A percentile compares a stretch with the other conserved stretches of the same genome.
phyloP scores from a whole-genome alignment of 2,888 invertebrate species.

The Hydrotaea diabolus region DNA sequence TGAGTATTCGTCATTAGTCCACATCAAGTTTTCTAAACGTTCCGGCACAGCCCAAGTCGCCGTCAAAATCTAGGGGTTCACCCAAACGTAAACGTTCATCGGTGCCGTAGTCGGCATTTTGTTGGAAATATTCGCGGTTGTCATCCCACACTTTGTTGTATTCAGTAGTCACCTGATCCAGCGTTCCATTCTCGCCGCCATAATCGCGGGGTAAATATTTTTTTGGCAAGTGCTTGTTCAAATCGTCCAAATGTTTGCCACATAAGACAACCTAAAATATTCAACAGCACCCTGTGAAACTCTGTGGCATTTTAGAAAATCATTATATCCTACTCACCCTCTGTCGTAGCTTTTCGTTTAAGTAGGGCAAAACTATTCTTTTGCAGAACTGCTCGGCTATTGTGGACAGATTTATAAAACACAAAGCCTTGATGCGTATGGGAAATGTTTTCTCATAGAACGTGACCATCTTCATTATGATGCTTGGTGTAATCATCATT shows the following conservation, averaged over 20 bases:
- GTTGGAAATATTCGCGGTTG: constrained; percentile 74
- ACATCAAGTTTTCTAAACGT: constrained; percentile 74
- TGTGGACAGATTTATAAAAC: constrained; percentile 83
- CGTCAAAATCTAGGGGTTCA: constrained; percentile 72
- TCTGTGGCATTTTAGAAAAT: too few species aligned
- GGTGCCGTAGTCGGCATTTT: constrained; percentile 72
- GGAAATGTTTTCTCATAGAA: constrained; percentile 84
- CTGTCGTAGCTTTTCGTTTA: constrained; percentile 83
- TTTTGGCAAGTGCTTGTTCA: constrained; percentile 82
- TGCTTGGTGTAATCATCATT: constrained; percentile 83
- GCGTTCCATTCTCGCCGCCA: constrained; percentile 83
- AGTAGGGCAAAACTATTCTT: constrained; percentile 82
- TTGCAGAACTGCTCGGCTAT: constrained; percentile 83
- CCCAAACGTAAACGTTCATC: constrained; percentile 73
- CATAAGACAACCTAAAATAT: constrained; percentile 44
- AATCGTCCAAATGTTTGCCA: constrained; percentile 69
- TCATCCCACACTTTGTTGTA: constrained; percentile 73
- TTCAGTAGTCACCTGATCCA: constrained; percentile 74
- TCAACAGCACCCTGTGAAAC: too few species aligned
- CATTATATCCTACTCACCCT: constrained; percentile 80
- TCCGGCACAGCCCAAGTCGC: constrained; percentile 73
- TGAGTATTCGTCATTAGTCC: constrained; percentile 69
- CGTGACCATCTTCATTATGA: constrained; percentile 83
- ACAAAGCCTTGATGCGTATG: constrained; percentile 83
- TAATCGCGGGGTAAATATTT: constrained; percentile 84